Conservation (phyloP, 2,113 vertebrate species). For the Cyanoramphus novaezelandiae region DNA sequence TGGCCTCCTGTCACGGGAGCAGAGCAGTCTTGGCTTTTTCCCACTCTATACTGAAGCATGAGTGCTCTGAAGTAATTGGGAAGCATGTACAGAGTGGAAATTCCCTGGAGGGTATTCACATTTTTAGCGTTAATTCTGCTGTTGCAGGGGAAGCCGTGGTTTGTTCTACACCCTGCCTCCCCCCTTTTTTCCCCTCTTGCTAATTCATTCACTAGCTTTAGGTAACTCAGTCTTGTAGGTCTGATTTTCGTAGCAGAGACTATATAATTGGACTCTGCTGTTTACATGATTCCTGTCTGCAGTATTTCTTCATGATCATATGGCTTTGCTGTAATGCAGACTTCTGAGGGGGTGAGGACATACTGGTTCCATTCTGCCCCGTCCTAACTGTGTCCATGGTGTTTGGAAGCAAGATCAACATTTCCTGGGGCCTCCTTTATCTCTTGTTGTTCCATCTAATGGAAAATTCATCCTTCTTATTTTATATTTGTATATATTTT, state of each 20-base stretch:
- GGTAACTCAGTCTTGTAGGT: neutral
- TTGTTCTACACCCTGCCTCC: neutral
- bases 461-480: neutral
- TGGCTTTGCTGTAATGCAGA: neutral
- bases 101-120: neutral
- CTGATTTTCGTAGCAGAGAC: neutral
- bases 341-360: rapidly evolving
- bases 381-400: neutral
- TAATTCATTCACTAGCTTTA: neutral
- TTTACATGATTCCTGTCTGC: neutral
- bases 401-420: neutral
- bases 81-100: neutral
- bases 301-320: rapidly evolving
- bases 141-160: rapidly evolving
- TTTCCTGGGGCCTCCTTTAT: neutral
- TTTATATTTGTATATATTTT: neutral
- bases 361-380: neutral
- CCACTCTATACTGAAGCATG: rapidly evolving
- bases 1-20: neutral
- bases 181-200: too few species aligned
- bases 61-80: neutral
- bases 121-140: neutral
- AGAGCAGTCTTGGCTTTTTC: neutral
- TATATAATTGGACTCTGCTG: neutral
- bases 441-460: neutral